phyloP scores from a whole-genome alignment of 2,113 vertebrate genomes.

The Lophura nycthemera region DNA sequence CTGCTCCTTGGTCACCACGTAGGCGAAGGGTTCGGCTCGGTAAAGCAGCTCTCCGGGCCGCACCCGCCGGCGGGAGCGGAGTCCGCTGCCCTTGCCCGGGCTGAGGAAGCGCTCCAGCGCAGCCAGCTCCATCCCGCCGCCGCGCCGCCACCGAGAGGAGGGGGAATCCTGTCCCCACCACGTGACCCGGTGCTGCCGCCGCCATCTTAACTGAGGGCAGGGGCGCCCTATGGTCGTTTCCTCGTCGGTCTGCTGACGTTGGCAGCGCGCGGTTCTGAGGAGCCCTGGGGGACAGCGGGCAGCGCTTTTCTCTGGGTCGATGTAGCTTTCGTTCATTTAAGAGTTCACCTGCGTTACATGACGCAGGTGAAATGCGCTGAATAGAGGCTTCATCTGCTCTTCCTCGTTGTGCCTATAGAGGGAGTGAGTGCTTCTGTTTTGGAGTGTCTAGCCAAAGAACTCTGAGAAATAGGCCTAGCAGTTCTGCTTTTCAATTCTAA shows the following conservation, averaged over 20 bases:
- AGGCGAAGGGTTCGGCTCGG: constrained; percentile 81
- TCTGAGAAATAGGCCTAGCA: too few species aligned
- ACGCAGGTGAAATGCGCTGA: neutral
- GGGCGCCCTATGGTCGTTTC: too few species aligned
- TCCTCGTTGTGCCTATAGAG: neutral
- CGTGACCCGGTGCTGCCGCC: neutral
- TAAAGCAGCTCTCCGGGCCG: constrained; percentile 79
- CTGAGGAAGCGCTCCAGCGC: constrained; percentile 83
- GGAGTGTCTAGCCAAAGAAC: neutral
- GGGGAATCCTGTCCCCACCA: neutral
- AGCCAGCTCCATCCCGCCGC: constrained; percentile 67
- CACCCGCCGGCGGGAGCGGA: constrained; percentile 72
- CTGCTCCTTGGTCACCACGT: constrained; percentile 76
- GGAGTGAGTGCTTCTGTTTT: constrained; percentile 4
- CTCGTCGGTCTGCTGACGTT: too few species aligned
- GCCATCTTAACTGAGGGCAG: neutral
- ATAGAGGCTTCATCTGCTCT: neutral
- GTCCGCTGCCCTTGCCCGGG: constrained; percentile 82
- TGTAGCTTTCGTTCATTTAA: neutral
- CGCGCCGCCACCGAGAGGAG: neutral
- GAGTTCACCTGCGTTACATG: neutral
- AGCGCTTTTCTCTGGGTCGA: fast-evolving
- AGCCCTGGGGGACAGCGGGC: fast-evolving
- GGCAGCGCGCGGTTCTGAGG: too few species aligned
- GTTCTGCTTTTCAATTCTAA: neutral